These are phyloP conservation scores for Onychostoma macrolepis DNA, from an alignment of 2,113 vertebrate genomes.

Conservation along the genomic window DNA sequence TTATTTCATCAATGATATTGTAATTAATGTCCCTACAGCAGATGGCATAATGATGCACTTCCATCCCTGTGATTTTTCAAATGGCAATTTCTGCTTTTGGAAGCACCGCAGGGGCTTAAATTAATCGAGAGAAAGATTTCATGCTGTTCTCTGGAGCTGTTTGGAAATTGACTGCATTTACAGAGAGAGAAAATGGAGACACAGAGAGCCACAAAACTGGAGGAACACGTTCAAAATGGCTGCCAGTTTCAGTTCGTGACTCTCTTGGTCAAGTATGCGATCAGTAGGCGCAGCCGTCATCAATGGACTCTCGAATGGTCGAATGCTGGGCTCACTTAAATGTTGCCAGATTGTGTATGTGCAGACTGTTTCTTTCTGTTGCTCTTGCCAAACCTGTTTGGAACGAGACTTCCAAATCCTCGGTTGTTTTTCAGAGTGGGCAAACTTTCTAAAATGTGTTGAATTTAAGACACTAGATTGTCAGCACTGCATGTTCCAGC, in stretches of 20 bases:
- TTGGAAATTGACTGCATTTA: constrained; percentile 38
- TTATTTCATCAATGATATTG: constrained; percentile 42
- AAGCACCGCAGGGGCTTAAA: constrained; percentile 50
- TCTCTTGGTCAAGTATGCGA: not conserved
- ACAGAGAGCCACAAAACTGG: constrained; percentile 50
- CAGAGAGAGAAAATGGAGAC: constrained; percentile 37
- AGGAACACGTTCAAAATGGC: constrained; percentile 26
- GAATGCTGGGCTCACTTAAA: not conserved
- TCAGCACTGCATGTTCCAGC: not conserved
- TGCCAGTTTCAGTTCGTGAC: constrained; percentile 34
- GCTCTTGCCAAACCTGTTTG: not conserved
- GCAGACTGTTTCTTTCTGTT: not conserved
- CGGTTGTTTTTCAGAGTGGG: not conserved
- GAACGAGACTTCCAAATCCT: not conserved
- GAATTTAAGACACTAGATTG: not conserved
- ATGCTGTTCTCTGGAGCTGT: constrained; percentile 49
- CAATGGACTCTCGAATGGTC: not conserved
- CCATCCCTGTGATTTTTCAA: constrained; percentile 48
- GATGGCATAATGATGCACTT: constrained; percentile 43
- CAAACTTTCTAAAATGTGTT: not conserved
- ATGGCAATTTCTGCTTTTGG: constrained; percentile 58
- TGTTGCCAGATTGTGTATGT: not conserved
- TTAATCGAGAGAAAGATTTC: constrained; percentile 55
- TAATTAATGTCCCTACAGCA: constrained; percentile 54
- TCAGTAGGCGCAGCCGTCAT: not conserved